A percentile compares a stretch with the other conserved stretches of the same genome.
These are phyloP conservation scores for Florisuga fusca DNA, from an alignment of 2,797 vertebrate species.

Conservation along the genomic window DNA sequence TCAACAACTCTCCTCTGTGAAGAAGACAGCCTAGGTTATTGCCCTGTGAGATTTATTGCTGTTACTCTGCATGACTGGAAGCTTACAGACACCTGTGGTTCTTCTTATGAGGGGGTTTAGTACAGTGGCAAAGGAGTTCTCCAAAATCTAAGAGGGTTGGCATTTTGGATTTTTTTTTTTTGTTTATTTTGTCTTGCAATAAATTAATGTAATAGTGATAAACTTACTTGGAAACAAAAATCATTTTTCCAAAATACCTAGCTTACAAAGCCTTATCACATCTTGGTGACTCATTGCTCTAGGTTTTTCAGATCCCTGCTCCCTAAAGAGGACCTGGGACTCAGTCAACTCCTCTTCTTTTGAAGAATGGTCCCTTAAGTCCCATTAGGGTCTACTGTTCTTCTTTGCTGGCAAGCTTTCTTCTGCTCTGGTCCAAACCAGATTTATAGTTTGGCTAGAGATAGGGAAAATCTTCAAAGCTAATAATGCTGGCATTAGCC, in stretches of 20 bases:
- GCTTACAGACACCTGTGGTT: not conserved
- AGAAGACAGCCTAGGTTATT: not conserved
- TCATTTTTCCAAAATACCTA: not conserved
- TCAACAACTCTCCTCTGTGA: not conserved
- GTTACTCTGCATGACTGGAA: not conserved
- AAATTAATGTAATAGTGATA: not conserved
- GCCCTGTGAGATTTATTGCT: not conserved
- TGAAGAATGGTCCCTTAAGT: not conserved
- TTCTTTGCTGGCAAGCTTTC: not conserved
- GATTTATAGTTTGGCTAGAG: constrained; percentile 24
- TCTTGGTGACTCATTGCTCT: not conserved
- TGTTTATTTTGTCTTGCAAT: not conserved
- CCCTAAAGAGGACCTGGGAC: not conserved
- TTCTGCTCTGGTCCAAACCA: not conserved
- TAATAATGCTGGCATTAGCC: constrained; percentile 36
- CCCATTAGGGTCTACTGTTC: not conserved
- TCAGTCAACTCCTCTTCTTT: not conserved
- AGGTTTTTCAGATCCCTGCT: not conserved
- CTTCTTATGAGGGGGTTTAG: not conserved
- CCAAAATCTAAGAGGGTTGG: not conserved
- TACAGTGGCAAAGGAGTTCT: not conserved
- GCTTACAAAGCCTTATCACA: not conserved
- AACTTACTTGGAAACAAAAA: not conserved
- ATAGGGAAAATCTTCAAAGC: constrained; percentile 5
- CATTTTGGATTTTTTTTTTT: not conserved